phyloP scores from a whole-genome alignment of 2,113 vertebrate species.

The Dasyurus viverrinus region DNA sequence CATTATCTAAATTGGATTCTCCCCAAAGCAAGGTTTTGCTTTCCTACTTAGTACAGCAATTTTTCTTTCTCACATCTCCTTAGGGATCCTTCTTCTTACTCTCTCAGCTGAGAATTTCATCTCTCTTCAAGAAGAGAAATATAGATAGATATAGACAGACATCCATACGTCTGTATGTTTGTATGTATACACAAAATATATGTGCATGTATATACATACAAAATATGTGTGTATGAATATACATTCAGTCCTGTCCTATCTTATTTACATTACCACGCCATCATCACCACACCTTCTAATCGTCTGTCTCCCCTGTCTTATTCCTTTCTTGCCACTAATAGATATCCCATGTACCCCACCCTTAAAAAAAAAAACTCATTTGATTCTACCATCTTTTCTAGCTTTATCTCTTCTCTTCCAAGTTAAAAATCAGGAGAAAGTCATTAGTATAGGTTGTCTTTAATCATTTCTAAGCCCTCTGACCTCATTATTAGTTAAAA shows the following conservation, averaged over 20 bases:
- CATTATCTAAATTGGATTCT: not conserved
- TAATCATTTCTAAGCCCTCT: not conserved
- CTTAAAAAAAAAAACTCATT: not conserved
- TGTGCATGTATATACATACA: not conserved
- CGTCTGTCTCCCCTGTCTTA: not conserved
- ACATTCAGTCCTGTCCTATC: not conserved
- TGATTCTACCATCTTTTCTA: not conserved
- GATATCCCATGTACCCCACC: not conserved
- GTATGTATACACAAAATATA: not conserved
- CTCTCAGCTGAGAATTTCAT: not conserved
- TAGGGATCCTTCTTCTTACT: not conserved
- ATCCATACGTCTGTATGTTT: too few relatives aligned
- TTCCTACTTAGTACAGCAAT: not conserved
- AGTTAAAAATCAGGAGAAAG: not conserved
- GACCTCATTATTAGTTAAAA: not conserved
- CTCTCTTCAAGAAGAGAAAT: too few relatives aligned
- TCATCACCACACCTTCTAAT: not conserved
- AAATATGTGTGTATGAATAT: not conserved
- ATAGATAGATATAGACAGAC: too few relatives aligned
- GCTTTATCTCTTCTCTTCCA: not conserved
- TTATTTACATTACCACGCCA: not conserved
- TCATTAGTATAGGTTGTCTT: not conserved
- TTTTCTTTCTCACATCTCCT: not conserved
- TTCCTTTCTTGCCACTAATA: not conserved
- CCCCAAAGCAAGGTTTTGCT: not conserved